Evolutionary conservation across 1,140 invertebrate species (phyloP).

Genomic region (Anoplophora glabripennis): DNA sequence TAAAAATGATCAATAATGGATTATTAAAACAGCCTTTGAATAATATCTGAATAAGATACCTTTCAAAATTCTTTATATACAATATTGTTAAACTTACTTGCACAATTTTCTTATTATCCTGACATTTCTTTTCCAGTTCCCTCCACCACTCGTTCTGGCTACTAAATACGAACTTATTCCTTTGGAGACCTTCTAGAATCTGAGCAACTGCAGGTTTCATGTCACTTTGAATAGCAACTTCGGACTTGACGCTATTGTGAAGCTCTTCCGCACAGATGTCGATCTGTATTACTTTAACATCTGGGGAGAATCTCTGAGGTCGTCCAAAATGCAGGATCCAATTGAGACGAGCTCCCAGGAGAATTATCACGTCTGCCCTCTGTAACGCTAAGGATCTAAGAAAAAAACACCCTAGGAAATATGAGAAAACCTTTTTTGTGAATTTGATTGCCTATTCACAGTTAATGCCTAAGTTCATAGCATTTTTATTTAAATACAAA

Average conservation of each 20-base stretch:
- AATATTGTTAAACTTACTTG: slow-evolving; percentile 46
- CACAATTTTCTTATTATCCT: slow-evolving; percentile 59
- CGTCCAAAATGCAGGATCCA: slow-evolving; percentile 97
- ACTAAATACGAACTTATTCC: slow-evolving; percentile 53
- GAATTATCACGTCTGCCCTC: slow-evolving; percentile 83
- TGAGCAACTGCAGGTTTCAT: slow-evolving; percentile 37
- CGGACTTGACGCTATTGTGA: slow-evolving; percentile 74
- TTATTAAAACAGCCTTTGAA: too few species aligned
- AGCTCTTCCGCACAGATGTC: slow-evolving; percentile 89
- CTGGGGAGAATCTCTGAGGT: slow-evolving; percentile 74
- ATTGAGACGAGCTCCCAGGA: slow-evolving; percentile 90
- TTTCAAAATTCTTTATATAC: neutral
- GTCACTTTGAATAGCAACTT: slow-evolving; percentile 43
- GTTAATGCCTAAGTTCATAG: too few species aligned
- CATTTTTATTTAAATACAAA: too few species aligned
- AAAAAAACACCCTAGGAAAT: too few species aligned
- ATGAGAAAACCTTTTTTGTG: too few species aligned
- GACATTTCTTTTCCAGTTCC: slow-evolving; percentile 56
- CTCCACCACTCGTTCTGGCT: slow-evolving; percentile 58
- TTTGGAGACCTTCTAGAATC: slow-evolving; percentile 52
- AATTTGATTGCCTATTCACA: too few species aligned
- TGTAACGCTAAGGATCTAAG: slow-evolving; percentile 75
- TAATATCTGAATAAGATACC: too few species aligned
- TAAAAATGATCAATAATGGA: too few species aligned
- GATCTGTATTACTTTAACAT: slow-evolving; percentile 91